Evolutionary conservation across 2,888 invertebrate genomes (phyloP).

Genomic region (Drosophila macrospina): DNA sequence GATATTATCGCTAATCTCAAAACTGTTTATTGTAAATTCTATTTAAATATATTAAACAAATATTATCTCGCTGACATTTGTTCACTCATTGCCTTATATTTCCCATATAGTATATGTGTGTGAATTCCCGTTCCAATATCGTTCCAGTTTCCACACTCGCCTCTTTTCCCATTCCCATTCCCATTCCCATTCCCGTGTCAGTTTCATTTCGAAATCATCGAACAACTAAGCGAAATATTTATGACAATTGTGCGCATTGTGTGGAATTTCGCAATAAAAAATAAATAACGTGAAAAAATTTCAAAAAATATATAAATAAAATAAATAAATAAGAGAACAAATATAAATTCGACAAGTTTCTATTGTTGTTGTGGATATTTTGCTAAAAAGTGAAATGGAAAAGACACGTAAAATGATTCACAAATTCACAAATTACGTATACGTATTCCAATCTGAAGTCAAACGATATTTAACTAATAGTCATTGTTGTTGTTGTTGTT

Average conservation of each 20-base stretch:
- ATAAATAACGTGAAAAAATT: not conserved
- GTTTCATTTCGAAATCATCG: not conserved
- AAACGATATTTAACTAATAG: conserved; percentile 22
- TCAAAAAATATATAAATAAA: conserved; percentile 8
- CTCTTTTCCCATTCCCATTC: not conserved
- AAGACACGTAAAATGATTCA: conserved; percentile 29
- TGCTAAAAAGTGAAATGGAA: conserved; percentile 48
- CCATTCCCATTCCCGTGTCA: not conserved
- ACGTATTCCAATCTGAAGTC: conserved; percentile 18
- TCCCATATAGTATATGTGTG: no score
- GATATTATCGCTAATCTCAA: no score
- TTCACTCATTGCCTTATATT: no score
- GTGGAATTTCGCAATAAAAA: conserved; percentile 5
- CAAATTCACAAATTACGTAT: conserved; percentile 24
- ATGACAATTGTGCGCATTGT: conserved; percentile 39
- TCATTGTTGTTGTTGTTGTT: conserved; percentile 44
- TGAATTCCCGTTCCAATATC: no score
- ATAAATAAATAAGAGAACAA: no score
- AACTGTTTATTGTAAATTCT: no score
- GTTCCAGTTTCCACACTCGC: no score
- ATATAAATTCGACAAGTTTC: conserved; percentile 13
- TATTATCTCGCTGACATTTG: no score
- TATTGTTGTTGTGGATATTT: not conserved
- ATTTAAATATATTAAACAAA: no score
- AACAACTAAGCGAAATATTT: conserved; percentile 1